Evolutionary conservation across 2,113 vertebrate genomes (phyloP), one percentile per base, ranked within the genome.

Genomic region (Rhynchomys soricoides): DNA sequence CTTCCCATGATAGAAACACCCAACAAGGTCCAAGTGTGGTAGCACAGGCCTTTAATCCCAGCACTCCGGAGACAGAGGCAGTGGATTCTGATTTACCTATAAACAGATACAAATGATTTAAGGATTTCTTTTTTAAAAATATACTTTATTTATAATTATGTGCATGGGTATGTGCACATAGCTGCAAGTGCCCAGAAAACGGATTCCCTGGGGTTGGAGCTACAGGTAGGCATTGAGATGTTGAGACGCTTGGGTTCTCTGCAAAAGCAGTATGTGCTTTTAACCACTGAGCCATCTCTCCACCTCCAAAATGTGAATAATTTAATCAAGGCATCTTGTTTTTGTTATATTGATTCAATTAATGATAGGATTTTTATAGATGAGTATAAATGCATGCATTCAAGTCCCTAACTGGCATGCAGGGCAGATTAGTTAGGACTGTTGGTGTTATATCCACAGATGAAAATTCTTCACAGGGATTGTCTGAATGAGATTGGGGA

Each of bases 321-420:
- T 43, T 31, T 95, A 78, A 91, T 34, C 82, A 22, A 94, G 89
- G 70, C 73, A 92, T 68, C 87, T 88, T 71, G 19, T 21, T 66
- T 91, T 82, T 57, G 37, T 82, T 93, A 26, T 16, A 71, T 4
- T 52, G n/a, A 95, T 79, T 94, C 6, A 75, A 57, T 57, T 86
- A 77, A 90, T 82, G 59, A 12, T 45, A 91, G 19, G 24, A 86
- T 66, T 94, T 93, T 94, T 91, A 85, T 21, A 86, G 45, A 34
- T 77, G 26, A 59, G 31, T 50, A 92, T 45, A 7, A 52, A 90
- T 70, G 75, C 55, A 92, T 5, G 29, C 17, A 92, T 43, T 85
- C 57, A 90, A 45, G 75, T 83, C 70, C 83, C 86, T 93, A 70
- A 59, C 29, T 91, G 52, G 75, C 78, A 94, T 24, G 31, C 12